Percentiles rank a stretch among this genome's conserved stretches.
Conservation (phyloP, 2,888 invertebrate species). For the Drosophila gaucha region DNA sequence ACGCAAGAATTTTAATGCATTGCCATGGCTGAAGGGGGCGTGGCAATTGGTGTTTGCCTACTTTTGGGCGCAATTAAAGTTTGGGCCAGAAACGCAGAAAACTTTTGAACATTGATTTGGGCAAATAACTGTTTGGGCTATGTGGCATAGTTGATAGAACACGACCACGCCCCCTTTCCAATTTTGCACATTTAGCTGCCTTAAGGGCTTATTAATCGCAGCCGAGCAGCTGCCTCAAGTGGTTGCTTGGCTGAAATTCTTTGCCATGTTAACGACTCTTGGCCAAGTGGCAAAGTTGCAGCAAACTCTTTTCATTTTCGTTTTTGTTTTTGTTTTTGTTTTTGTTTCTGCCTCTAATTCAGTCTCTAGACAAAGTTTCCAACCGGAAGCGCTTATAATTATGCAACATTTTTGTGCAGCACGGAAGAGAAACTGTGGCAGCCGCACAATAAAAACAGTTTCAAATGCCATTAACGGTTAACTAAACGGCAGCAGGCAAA, state of each 20-base stretch:
- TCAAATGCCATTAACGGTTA: constrained; percentile 79
- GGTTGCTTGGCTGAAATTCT: constrained; percentile 14
- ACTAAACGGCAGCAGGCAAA: constrained; percentile 62
- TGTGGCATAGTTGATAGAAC: constrained; percentile 61
- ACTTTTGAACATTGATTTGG: constrained; percentile 68
- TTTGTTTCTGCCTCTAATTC: no score
- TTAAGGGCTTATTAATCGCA: constrained; percentile 42
- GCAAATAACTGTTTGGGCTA: constrained; percentile 70
- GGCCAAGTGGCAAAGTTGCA: constrained; percentile 52
- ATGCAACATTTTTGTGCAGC: constrained; percentile 76
- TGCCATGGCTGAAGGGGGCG: constrained; percentile 50
- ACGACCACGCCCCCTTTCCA: neutral
- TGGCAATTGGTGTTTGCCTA: constrained; percentile 36
- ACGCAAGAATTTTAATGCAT: constrained; percentile 69
- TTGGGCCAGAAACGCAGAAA: constrained; percentile 34
- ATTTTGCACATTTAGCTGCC: no score
- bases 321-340: no score
- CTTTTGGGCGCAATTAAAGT: constrained; percentile 67
- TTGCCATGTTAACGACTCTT: constrained; percentile 52
- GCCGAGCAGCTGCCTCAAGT: constrained; percentile 12
- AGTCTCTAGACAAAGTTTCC: constrained; percentile 57
- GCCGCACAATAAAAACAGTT: constrained; percentile 72
- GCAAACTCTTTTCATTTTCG: no score
- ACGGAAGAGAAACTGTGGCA: constrained; percentile 39
- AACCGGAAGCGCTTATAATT: constrained; percentile 74